Evolutionary conservation across 2,113 vertebrate genomes (phyloP), one percentile per base, ranked within the genome.

Genomic region (Columba janthina): DNA sequence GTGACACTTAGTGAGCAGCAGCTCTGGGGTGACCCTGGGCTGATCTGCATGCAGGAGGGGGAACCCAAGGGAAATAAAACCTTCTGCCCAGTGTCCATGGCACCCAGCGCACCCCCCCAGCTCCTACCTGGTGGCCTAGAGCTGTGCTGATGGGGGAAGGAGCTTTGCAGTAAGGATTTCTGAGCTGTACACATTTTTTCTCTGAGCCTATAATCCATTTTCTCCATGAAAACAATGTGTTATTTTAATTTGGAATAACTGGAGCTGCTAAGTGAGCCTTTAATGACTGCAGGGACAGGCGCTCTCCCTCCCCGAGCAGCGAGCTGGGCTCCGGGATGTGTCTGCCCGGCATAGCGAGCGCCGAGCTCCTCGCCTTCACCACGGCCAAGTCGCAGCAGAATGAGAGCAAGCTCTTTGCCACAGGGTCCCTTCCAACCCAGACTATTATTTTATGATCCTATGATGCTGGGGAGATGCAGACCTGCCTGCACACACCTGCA

Each of bases 211-310:
- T 81, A 89, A 96, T 92, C 86, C 89, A 29, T 94, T 89, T 94
- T 78, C 89, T 84, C 62, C 62, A 6, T 1, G 53, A 92, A 96
- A 78, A 90, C 84, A 92, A 78, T 53, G 73, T 89, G 94, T 70
- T 94, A 75, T 92, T 97, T 95, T 61, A 85, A 96, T 91, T 92
- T 96, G 94, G 84, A 84, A 44, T 92, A 94, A 87, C 32, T 10
- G 3, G 80, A 87, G 77, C 53, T 89, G 86, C 72, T 71, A 62
- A 94, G 84, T 4, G 65, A 90, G 89, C 69, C 61, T 84, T 71
- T 84, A 91, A 92, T 7, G 28, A 32, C 28, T 6, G 34, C 66
- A 65, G 80, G 61, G 86, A 56, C 42, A 1, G 1, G 17, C 6
- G 1, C 20, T 7, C 21, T 82, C 67, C 58, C 21, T 44, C 36